phyloP scores from a whole-genome alignment of 1,140 invertebrate species.

The Philopotamus ludificatus region DNA sequence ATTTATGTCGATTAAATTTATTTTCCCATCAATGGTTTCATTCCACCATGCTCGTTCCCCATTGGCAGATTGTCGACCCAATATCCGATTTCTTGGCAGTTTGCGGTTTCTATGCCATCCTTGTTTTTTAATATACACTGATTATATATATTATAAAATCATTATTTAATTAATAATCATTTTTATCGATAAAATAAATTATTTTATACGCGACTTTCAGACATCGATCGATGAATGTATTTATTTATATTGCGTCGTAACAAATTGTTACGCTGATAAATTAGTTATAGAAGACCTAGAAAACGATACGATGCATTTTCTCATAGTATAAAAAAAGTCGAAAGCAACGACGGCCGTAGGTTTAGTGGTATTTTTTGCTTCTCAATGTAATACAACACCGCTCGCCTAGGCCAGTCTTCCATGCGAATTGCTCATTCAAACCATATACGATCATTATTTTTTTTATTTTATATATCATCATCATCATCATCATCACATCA shows the following conservation, averaged over 20 bases:
- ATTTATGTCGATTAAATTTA: too few species aligned
- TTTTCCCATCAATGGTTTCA: constrained; percentile 5
- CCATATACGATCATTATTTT: background rate
- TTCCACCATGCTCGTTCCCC: background rate
- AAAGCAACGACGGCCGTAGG: too few species aligned
- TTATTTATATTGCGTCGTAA: too few species aligned
- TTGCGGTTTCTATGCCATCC: background rate
- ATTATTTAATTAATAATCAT: background rate
- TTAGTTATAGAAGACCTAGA: too few species aligned
- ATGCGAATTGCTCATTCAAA: constrained; percentile 21
- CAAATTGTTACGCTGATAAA: too few species aligned
- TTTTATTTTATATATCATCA: background rate
- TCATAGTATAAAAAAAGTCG: too few species aligned
- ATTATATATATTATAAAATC: background rate
- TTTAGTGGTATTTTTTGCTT: constrained; percentile 11
- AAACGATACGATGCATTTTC: too few species aligned
- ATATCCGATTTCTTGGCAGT: background rate
- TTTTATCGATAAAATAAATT: background rate
- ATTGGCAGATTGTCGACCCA: background rate
- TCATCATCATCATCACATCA: background rate
- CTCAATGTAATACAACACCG: constrained; percentile 19
- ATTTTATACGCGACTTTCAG: background rate
- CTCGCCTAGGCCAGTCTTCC: constrained; percentile 12
- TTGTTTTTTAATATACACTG: background rate
- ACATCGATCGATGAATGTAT: background rate